Percentiles rank a stretch among this genome's conserved stretches.
phyloP scores from a whole-genome alignment of 2,797 vertebrate genomes.

The Coilia nasus region DNA sequence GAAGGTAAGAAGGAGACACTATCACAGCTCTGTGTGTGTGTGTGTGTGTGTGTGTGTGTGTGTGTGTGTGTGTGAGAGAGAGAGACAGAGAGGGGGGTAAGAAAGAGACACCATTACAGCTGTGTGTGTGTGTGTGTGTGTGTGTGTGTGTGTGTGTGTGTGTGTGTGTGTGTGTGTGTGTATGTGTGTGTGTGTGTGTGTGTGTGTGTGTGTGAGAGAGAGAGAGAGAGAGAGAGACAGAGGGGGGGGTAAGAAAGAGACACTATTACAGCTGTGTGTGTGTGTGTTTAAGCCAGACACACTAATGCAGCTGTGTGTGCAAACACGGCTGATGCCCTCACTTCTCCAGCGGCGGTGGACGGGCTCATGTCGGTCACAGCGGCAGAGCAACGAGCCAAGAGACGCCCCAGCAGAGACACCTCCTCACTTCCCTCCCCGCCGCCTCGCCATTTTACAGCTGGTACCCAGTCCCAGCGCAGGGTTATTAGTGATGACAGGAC shows the following conservation, averaged over 20 bases:
- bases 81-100: too few species aligned
- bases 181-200: not conserved
- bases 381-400: not conserved
- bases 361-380: not conserved
- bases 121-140: not conserved
- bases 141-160: not conserved
- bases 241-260: too few species aligned
- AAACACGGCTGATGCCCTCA: not conserved
- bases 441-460: not conserved
- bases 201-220: too few species aligned
- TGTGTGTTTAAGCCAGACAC: too few species aligned
- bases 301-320: not conserved
- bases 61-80: not conserved
- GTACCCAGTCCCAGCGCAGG: not conserved
- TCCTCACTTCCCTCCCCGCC: not conserved
- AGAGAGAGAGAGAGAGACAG: too few species aligned
- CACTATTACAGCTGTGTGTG: too few species aligned
- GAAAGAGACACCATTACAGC: not conserved
- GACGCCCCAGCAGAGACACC: not conserved
- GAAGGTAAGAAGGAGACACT: not conserved
- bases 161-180: not conserved
- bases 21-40: too few species aligned
- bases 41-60: not conserved
- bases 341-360: not conserved
- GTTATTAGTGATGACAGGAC: slow-evolving; percentile 8